Percentiles rank a stretch among this genome's conserved stretches.
Conservation (phyloP, 2,888 invertebrate species). For the Drosophila hamatofila region DNA sequence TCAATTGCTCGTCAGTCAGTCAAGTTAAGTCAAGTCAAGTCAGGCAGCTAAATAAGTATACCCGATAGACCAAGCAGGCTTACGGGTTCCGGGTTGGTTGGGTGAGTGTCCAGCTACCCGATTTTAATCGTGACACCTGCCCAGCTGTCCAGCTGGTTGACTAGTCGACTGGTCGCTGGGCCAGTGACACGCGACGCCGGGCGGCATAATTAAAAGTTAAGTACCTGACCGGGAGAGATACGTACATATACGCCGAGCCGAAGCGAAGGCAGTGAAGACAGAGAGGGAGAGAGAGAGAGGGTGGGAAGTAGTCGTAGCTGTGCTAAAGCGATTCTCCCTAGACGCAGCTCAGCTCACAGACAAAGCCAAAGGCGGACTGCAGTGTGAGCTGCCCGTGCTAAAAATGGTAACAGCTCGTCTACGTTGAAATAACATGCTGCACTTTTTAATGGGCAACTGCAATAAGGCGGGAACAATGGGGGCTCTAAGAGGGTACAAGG, state of each 20-base stretch:
- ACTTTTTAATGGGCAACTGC: slow-evolving; percentile 42
- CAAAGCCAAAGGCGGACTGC: neutral
- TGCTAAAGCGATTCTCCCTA: slow-evolving; percentile 9
- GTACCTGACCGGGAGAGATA: slow-evolving; percentile 51
- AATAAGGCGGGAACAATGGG: neutral
- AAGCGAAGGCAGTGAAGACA: neutral
- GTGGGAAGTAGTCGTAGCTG: neutral
- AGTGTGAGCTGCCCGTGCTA: slow-evolving; percentile 1
- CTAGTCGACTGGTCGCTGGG: slow-evolving; percentile 39
- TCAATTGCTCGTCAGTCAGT: neutral
- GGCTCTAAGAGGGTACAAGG: neutral
- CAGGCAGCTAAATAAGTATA: slow-evolving; percentile 44
- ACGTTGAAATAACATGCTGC: slow-evolving; percentile 18
- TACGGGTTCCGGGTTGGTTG: no score
- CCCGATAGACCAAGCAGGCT: slow-evolving; percentile 9
- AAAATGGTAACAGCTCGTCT: slow-evolving; percentile 8
- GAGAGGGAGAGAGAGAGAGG: neutral
- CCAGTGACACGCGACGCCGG: slow-evolving; percentile 43
- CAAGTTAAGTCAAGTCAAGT: slow-evolving; percentile 24
- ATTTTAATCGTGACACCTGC: slow-evolving; percentile 63
- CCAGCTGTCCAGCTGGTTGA: slow-evolving; percentile 33
- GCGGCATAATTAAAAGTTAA: slow-evolving; percentile 68
- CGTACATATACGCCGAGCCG: slow-evolving; percentile 10
- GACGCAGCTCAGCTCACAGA: slow-evolving; percentile 10
- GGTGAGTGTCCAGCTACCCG: slow-evolving; percentile 14